These are phyloP conservation scores for Crambe crambe DNA, from an alignment of 37 sponge, comb jelly and placozoan species.

Conservation along the genomic window DNA sequence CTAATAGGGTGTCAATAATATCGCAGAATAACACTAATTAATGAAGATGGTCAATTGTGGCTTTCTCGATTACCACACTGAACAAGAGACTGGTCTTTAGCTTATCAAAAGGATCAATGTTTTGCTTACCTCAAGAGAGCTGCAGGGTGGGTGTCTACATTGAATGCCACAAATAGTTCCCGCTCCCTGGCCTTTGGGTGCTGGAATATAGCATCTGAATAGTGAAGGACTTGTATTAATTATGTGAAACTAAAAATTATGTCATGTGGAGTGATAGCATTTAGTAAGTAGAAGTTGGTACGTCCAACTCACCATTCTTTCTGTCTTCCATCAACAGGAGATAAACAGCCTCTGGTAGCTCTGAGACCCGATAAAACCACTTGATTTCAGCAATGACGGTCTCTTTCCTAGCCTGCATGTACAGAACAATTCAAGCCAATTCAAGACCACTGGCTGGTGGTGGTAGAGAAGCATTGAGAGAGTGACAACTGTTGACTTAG, in stretches of 20 bases:
- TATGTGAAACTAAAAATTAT: neutral
- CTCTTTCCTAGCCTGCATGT: conserved; percentile 54
- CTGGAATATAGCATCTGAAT: conserved; percentile 4
- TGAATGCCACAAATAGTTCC: conserved; percentile 82
- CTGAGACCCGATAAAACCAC: conserved; percentile 82
- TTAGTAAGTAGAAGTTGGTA: neutral
- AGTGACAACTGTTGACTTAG: too few relatives aligned
- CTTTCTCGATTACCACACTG: neutral
- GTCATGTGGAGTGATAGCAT: neutral
- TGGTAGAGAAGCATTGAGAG: neutral
- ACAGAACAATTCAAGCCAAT: neutral
- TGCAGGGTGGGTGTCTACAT: conserved; percentile 79
- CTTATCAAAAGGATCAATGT: neutral
- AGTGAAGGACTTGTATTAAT: too few relatives aligned
- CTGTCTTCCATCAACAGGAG: conserved; percentile 70
- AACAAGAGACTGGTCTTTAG: neutral
- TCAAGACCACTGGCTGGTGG: neutral
- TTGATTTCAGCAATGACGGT: conserved; percentile 62
- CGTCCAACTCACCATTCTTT: conserved; percentile 20
- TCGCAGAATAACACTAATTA: too few relatives aligned
- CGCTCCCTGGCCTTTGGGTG: conserved; percentile 45
- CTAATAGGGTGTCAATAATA: too few relatives aligned
- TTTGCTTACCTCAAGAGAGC: conserved; percentile 60
- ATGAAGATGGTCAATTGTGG: too few relatives aligned
- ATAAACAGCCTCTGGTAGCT: conserved; percentile 79